These are phyloP conservation scores for Mus minutoides DNA, from an alignment of 2,797 vertebrate species.

Conservation along the genomic window DNA sequence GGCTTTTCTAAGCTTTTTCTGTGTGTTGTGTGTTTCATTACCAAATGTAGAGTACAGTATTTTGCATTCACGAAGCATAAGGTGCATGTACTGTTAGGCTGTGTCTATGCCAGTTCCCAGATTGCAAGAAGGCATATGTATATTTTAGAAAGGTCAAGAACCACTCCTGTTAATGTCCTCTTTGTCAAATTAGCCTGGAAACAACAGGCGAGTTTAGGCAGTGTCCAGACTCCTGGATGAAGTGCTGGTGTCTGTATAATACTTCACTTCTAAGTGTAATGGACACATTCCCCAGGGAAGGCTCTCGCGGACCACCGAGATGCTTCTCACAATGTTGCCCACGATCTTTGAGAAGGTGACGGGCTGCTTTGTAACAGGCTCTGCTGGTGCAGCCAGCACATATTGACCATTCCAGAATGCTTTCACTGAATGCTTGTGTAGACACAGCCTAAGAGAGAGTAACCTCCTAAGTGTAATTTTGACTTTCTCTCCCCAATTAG, in stretches of 20 bases:
- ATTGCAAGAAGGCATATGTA: conserved; percentile 43
- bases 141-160: conserved; percentile 51
- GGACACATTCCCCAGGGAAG: not conserved
- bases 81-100: conserved; percentile 82
- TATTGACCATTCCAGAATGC: not conserved
- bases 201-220: not conserved
- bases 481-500: conserved; percentile 88
- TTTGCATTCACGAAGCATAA: conserved; percentile 81
- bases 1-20: conserved; percentile 76
- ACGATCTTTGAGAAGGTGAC: not conserved
- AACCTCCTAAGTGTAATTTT: conserved; percentile 83
- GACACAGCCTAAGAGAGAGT: conserved; percentile 84
- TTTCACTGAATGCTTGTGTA: conserved; percentile 79
- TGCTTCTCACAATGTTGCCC: conserved; percentile 41
- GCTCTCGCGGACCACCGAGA: not conserved
- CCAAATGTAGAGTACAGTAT: conserved; percentile 81
- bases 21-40: conserved; percentile 76
- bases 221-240: not conserved
- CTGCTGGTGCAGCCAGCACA: not conserved
- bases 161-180: conserved; percentile 3
- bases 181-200: conserved; percentile 64
- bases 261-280: not conserved
- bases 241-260: not conserved
- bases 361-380: not conserved
- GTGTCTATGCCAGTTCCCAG: conserved; percentile 81